Base-by-base conservation (phyloP, 2,113 vertebrate species). In the Zapornia atra region DNA sequence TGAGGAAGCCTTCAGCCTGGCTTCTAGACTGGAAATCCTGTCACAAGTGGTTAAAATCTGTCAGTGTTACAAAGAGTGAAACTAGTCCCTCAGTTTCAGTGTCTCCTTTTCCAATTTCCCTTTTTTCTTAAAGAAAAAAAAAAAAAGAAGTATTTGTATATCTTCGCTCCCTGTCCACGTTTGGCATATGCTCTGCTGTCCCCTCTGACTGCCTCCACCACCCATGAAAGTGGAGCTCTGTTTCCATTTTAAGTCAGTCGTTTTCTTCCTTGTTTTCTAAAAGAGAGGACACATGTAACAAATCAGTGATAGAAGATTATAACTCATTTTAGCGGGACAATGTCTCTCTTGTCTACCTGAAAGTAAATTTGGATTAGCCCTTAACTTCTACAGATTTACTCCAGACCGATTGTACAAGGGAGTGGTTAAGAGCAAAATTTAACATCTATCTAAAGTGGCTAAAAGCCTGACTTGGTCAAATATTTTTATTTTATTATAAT, bases 131-230 rank as follows among this genome's bases (percentile, higher is more conserved):
- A 72, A 69, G 9, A 9, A 10, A 54, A 31, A 59, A 80, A 81
- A 54, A 42, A 48, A 15, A 51, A 15, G 15, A 42, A 44, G n/a
- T 7, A 12, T 1, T 90, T 44, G 5, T 59, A 1, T n/a, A n/a
- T 53, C 38, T 65, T 75, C 42, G 19, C 40, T 79, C 81, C 18
- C 44, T 66, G 48, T 1, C 7, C 17, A 46, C 36, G 21, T 79
- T 46, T 64, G 38, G 19, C 38, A 2, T 53, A 44, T 0, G 0
- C 33, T 80, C 54, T 80, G 26, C 42, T 25, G 2, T 64, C 15
- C 59, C 18, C 68, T 80, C 25, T 82, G 61, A 2, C n/a, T 82
- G 7, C 25, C 20, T 78, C 19, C 73, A n/a, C 21, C 26, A 33
- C 7, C 17, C 10, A 5, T 40, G 15, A 25, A 5, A 18, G 26